Base-by-base conservation (phyloP, 2,797 vertebrate species). In the Megaceryle alcyon region DNA sequence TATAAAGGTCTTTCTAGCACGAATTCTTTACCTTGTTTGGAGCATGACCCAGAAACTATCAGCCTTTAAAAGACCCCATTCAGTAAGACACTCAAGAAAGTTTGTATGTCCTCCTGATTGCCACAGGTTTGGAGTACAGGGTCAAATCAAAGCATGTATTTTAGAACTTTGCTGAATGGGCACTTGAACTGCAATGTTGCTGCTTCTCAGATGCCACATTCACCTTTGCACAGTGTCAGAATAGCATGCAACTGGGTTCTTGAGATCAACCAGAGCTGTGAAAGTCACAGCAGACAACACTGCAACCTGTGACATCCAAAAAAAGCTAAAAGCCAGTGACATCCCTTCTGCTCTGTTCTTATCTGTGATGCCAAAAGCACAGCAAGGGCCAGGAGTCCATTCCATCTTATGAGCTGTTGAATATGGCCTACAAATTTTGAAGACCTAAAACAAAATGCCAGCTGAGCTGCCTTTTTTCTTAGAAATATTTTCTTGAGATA, bases 301-400 rank as follows among this genome's bases (percentile, higher is more conserved):
- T 29, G 19, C 71, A 68, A 88, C 33, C 6, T 63, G 69, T 66
- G 59, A 60, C 63, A 86, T 56, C 35, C 59, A 26, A 63, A 69
- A 60, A 71, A 9, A 1, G 1, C 21, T 41, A 28, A 20, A 79
- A 77, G 29, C n/a, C 25, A 49, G 17, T 10, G 35, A 43, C 4
- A 39, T 44, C 51, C 25, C 63, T 53, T 82, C 61, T 78, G 6
- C 18, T 85, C 53, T 86, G 35, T 31, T 72, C 31, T 66, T 43
- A 17, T 14, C 43, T 51, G 39, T 2, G 1, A 12, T 19, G 20
- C 46, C 39, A 81, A 66, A 41, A 51, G n/a, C 65, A n/a, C 0
- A 3, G 22, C 2, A 0, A 84, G 54, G 57, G 33, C 33, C 80
- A 53, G 0, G 1, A 43, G 17, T 68, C 61, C 31, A 2, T 41